Percentiles rank a stretch among this genome's conserved stretches.
These are phyloP conservation scores for Strigamia maritima DNA, from an alignment of 2,888 invertebrate genomes.

Conservation along the genomic window DNA sequence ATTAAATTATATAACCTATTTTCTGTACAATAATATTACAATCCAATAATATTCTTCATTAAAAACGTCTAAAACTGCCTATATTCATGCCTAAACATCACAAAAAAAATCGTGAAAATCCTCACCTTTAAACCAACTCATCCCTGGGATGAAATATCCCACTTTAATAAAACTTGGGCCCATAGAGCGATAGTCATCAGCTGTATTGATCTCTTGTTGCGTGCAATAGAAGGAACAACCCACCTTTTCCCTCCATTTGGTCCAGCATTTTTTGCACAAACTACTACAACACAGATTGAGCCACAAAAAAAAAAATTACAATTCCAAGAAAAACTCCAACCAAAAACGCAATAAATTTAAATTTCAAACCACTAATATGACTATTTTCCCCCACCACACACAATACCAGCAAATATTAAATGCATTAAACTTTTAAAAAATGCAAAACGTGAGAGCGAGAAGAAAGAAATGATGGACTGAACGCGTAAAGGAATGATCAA, in stretches of 20 bases:
- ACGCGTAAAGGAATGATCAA: slow-evolving; percentile 10
- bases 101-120: too few relatives aligned
- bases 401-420: too few relatives aligned
- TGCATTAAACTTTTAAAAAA: not conserved
- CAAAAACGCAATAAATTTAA: not conserved
- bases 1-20: too few relatives aligned
- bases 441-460: not conserved
- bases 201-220: slow-evolving; percentile 24
- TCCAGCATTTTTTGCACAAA: slow-evolving; percentile 8
- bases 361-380: not conserved
- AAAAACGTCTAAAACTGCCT: too few relatives aligned
- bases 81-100: too few relatives aligned
- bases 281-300: not conserved
- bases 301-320: not conserved
- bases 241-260: slow-evolving; percentile 7
- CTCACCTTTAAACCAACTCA: not conserved
- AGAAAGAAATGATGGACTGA: not conserved
- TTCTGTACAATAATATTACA: too few relatives aligned
- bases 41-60: too few relatives aligned
- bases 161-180: slow-evolving; percentile 24
- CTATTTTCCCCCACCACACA: not conserved
- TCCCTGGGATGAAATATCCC: not conserved
- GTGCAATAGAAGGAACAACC: slow-evolving; percentile 20
- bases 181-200: slow-evolving; percentile 20
- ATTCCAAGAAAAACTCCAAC: not conserved